Percentiles rank a stretch among this genome's conserved stretches.
Conservation (phyloP, 2,888 invertebrate species). For the Ernsta delagoae region DNA sequence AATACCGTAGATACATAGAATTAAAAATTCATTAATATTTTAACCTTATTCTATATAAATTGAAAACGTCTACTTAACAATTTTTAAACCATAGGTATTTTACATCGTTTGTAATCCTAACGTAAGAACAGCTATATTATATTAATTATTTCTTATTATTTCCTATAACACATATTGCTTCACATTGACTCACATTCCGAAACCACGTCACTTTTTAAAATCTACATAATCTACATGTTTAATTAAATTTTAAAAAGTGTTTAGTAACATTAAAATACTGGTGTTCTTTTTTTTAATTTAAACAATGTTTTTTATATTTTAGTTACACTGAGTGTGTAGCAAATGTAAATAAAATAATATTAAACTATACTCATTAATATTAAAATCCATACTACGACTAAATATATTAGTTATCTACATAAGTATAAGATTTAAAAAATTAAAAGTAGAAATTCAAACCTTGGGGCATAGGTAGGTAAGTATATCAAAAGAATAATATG, state of each 20-base stretch:
- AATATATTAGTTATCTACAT: neutral
- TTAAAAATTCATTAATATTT: neutral
- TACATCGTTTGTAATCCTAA: neutral
- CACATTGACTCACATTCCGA: slow-evolving; percentile 63
- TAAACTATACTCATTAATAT: neutral
- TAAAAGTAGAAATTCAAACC: neutral
- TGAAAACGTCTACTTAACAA: neutral
- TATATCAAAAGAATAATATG: too few relatives aligned
- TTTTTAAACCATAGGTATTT: neutral
- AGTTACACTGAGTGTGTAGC: slow-evolving; percentile 6
- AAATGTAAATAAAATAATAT: neutral
- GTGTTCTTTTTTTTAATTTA: slow-evolving; percentile 17
- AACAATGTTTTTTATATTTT: neutral
- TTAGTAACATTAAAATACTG: slow-evolving; percentile 9
- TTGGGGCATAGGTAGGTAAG: neutral
- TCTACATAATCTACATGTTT: neutral
- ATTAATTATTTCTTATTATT: neutral
- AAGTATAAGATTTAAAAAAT: too few relatives aligned
- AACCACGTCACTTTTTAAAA: slow-evolving; percentile 40
- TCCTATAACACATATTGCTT: slow-evolving; percentile 56
- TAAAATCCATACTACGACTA: neutral
- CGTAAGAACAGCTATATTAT: neutral
- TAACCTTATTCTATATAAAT: neutral
- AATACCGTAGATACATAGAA: neutral
- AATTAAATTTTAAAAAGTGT: too few relatives aligned